Conservation (phyloP, 2,797 vertebrate genomes). For the Ctenosaura bakeri region DNA sequence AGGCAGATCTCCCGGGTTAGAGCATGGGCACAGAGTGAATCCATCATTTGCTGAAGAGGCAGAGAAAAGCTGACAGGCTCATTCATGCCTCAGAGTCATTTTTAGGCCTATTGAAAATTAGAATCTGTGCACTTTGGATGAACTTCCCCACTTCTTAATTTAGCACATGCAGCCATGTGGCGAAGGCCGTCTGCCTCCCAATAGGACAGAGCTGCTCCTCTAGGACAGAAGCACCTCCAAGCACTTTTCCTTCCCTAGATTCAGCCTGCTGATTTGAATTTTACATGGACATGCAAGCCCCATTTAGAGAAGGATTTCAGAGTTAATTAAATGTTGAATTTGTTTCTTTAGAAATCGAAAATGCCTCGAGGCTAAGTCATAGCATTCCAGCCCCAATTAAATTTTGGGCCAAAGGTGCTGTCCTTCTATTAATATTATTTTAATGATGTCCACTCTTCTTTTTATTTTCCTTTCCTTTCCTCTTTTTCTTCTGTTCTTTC, state of each 20-base stretch:
- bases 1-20: constrained; percentile 80
- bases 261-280: constrained; percentile 74
- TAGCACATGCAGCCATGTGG: constrained; percentile 78
- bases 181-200: constrained; percentile 71
- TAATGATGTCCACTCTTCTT: background rate
- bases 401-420: constrained; percentile 67
- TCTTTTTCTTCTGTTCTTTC: too few relatives aligned
- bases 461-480: too few relatives aligned
- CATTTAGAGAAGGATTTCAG: constrained; percentile 72
- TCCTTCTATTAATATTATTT: constrained; percentile 42
- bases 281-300: constrained; percentile 61
- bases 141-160: constrained; percentile 85
- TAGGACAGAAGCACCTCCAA: constrained; percentile 71
- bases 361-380: constrained; percentile 57
- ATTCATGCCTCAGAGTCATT: constrained; percentile 91
- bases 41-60: constrained; percentile 83
- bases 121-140: constrained; percentile 91
- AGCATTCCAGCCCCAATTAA: constrained; percentile 67
- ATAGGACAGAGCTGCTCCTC: constrained; percentile 71
- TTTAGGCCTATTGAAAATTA: constrained; percentile 90
- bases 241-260: constrained; percentile 67
- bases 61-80: constrained; percentile 90
- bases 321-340: constrained; percentile 80
- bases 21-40: constrained; percentile 77
- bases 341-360: constrained; percentile 72